phyloP scores from a whole-genome alignment of 2,113 vertebrate genomes.

The Megaleporinus macrocephalus region DNA sequence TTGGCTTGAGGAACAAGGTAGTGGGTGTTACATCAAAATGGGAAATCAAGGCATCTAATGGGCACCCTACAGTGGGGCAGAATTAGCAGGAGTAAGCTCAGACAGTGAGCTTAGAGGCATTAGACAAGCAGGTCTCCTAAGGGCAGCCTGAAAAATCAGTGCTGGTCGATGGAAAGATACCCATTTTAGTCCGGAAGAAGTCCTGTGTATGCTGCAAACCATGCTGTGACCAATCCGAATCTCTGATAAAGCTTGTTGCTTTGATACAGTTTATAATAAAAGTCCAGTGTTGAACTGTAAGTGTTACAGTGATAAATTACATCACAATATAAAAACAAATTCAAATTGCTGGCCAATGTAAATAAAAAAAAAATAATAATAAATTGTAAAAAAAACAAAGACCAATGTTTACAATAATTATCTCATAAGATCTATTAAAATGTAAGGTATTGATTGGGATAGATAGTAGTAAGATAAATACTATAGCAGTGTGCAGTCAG shows the following conservation, averaged over 20 bases:
- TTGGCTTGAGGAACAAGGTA: conserved; percentile 39
- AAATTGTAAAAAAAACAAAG: too few relatives aligned
- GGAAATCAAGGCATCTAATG: conserved; percentile 47
- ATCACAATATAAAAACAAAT: too few relatives aligned
- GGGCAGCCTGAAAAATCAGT: neutral
- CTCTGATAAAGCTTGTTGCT: neutral
- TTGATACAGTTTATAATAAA: neutral
- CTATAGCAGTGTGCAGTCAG: too few relatives aligned
- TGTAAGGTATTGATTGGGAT: too few relatives aligned
- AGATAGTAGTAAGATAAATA: too few relatives aligned
- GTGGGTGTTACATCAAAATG: conserved; percentile 48
- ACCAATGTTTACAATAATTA: too few relatives aligned
- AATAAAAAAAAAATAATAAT: too few relatives aligned
- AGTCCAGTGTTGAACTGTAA: too few relatives aligned
- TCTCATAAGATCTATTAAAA: too few relatives aligned
- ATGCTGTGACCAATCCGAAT: neutral
- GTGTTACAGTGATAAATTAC: neutral
- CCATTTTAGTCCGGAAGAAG: neutral
- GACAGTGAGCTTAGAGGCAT: conserved; percentile 39
- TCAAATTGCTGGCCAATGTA: too few relatives aligned
- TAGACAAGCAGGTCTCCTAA: conserved; percentile 1
- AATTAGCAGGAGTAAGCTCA: conserved; percentile 40
- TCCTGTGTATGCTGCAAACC: neutral
- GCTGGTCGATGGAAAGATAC: conserved; percentile 8
- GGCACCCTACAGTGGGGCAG: conserved; percentile 42